Base-by-base conservation (phyloP, 2,797 vertebrate species). In the Enteromius trimaculatus region DNA sequence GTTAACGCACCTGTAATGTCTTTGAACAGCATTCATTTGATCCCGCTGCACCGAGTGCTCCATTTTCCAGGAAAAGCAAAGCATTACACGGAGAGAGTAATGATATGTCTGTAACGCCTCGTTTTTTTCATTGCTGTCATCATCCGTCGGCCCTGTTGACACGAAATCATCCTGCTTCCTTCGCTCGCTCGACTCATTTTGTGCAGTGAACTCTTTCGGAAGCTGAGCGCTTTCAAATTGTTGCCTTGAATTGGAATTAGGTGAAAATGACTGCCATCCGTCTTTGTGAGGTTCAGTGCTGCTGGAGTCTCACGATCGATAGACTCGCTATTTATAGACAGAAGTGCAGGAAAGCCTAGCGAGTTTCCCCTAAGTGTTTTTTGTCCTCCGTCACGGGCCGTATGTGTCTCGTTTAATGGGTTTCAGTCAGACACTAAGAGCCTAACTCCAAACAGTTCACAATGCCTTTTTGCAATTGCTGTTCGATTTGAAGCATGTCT, bases 51-150 rank as follows among this genome's bases (percentile, higher is more conserved):
- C 44, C 3, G 21, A 31, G 6, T 4, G 10, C 31, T 69, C 31
- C 1, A 19, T 9, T 70, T 80, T 70, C 17, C 21, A 23, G 17
- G 1, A 47, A 44, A 71, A 34, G 39, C 11, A n/a, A 31, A 23
- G 37, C 53, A 71, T 16, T 19, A 17, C 23, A 17, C 21, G 4
- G 34, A 6, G 37, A 31, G 68, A 47, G 19, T 60, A 80, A 80
- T 71, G 37, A 62, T 60, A 80, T 1, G 10, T 23, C 78, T 26
- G 37, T 37, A 58, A 31, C 4, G 21, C 26, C 44, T 60, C 1
- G 10, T 81, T 62, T 44, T 71, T 53, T 71, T 31, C 26, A 71
- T 72, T 72, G 70, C 68, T 62, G 79, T 64, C 39, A 49, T 72
- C 79, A 49, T 81, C 39, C 16, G 11, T 60, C 7, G 1, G 19